Conservation (phyloP, 2,113 vertebrate species). For the Actenoides hombroni region DNA sequence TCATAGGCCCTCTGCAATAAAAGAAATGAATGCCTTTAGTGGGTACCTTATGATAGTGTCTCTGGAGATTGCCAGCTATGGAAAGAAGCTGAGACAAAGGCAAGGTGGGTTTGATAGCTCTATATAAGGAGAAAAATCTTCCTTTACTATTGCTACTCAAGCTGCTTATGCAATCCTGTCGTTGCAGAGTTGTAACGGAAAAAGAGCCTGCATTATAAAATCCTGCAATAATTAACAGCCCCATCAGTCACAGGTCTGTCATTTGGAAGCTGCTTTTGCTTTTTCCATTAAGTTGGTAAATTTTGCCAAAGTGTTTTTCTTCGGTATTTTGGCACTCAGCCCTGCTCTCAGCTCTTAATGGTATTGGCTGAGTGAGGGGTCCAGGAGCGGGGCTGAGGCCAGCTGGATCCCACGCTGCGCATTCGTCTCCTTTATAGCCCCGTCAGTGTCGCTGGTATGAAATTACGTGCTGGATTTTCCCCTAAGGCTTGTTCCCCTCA, state of each 20-base stretch:
- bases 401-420: constrained; percentile 22
- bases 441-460: neutral
- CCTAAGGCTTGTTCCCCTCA: neutral
- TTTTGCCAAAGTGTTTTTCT: constrained; percentile 66
- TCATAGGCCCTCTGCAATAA: neutral
- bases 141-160: neutral
- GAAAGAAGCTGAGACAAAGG: neutral
- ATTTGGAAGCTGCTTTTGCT: constrained; percentile 59
- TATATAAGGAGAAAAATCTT: constrained; percentile 34
- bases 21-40: neutral
- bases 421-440: neutral
- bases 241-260: constrained; percentile 45
- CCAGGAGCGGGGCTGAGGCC: constrained; percentile 20
- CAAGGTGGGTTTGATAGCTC: constrained; percentile 32
- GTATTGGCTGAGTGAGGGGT: neutral
- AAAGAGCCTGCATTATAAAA: constrained; percentile 37
- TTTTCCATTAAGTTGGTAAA: constrained; percentile 68
- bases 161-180: constrained; percentile 9
- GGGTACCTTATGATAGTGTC: neutral
- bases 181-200: constrained; percentile 3
- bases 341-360: neutral
- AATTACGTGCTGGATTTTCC: constrained; percentile 23
- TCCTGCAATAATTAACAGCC: constrained; percentile 43
- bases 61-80: neutral
- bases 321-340: neutral